These are phyloP conservation scores for Laspeyria flexula DNA, from an alignment of 2,888 invertebrate species.

Conservation along the genomic window DNA sequence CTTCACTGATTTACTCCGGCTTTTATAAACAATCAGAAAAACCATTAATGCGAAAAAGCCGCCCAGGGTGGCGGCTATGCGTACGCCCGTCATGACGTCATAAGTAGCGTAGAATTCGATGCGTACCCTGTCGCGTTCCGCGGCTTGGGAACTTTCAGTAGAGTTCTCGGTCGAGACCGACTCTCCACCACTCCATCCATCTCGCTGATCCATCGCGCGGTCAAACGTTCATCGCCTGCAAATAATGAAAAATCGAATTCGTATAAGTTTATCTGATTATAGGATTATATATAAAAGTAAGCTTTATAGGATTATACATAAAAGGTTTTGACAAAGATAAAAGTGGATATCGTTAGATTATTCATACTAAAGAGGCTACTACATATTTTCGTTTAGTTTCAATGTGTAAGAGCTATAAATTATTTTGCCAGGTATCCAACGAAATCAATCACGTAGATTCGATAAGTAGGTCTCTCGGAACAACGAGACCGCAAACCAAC, in stretches of 20 bases:
- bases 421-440: background rate
- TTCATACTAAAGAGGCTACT: background rate
- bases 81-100: constrained; percentile 97
- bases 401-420: too few species aligned
- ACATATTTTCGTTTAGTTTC: too few species aligned
- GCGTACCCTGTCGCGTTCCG: constrained; percentile 89
- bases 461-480: constrained; percentile 32
- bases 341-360: background rate
- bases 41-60: constrained; percentile 97
- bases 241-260: constrained; percentile 49
- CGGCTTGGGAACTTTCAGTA: constrained; percentile 70
- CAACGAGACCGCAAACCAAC: constrained; percentile 71
- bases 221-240: constrained; percentile 82
- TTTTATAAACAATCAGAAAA: constrained; percentile 95
- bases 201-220: constrained; percentile 78
- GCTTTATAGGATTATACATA: too few species aligned
- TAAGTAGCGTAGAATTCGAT: constrained; percentile 95
- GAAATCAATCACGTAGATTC: constrained; percentile 23
- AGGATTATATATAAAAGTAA: constrained; percentile 3
- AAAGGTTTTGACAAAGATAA: constrained; percentile 15
- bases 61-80: constrained; percentile 96
- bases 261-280: constrained; percentile 11
- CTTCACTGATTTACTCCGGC: constrained; percentile 91
- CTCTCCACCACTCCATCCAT: constrained; percentile 74
- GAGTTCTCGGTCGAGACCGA: constrained; percentile 68